These are phyloP conservation scores for Cercopithecus mona DNA, from an alignment of 2,113 vertebrate genomes.

Conservation along the genomic window DNA sequence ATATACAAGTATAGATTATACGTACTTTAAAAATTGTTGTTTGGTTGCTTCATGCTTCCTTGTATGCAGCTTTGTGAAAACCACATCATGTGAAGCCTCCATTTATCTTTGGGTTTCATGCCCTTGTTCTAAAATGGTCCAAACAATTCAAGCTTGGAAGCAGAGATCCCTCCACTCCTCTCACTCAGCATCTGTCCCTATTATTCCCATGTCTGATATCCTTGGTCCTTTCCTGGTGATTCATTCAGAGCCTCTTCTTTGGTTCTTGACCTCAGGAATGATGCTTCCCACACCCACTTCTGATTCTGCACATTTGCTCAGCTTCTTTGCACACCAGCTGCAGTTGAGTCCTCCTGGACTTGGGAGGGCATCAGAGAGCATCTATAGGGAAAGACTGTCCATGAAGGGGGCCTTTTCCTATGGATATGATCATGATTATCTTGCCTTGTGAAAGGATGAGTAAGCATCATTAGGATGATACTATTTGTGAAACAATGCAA, in stretches of 20 bases:
- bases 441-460: background rate
- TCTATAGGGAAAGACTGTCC: background rate
- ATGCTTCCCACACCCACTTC: background rate
- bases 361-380: background rate
- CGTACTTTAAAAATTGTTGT: background rate
- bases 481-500: background rate
- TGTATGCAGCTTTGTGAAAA: background rate
- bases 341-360: too few relatives aligned
- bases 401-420: background rate
- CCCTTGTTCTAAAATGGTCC: background rate
- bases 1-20: background rate
- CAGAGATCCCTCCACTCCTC: background rate
- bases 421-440: background rate
- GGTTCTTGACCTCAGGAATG: background rate
- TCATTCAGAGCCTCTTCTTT: background rate
- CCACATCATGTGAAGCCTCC: background rate
- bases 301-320: fast-evolving
- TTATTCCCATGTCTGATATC: background rate
- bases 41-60: background rate
- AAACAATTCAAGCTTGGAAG: background rate
- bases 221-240: background rate
- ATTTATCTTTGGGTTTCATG: background rate
- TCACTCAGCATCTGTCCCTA: background rate
- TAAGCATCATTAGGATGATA: background rate
- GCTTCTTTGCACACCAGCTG: background rate